Percentiles rank a stretch among this genome's conserved stretches.
Evolutionary conservation across 64 coral and sea anemone species (phyloP).

Genomic region (Stichodactyla mertensii): DNA sequence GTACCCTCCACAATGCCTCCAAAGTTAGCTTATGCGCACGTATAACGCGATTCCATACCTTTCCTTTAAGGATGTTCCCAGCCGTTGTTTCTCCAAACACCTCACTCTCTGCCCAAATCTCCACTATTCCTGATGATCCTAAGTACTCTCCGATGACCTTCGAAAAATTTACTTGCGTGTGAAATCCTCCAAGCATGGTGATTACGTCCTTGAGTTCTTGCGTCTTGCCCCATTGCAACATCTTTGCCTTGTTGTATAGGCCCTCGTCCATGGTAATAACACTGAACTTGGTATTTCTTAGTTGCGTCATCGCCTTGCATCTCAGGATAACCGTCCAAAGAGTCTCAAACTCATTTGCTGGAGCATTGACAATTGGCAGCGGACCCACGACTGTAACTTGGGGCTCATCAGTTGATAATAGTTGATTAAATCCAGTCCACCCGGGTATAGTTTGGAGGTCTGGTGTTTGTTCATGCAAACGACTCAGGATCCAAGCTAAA

Average conservation of each 20-base stretch:
- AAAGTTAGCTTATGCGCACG: slow-evolving; percentile 70
- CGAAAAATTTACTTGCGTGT: not conserved
- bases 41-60: slow-evolving; percentile 74
- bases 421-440: slow-evolving; percentile 37
- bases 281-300: too few species aligned
- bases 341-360: too few species aligned
- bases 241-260: not conserved
- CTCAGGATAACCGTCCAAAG: too few species aligned
- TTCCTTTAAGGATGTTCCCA: slow-evolving; percentile 52
- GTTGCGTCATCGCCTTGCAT: too few species aligned
- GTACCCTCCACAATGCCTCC: slow-evolving; percentile 63
- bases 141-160: slow-evolving; percentile 64
- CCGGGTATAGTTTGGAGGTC: not conserved
- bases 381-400: too few species aligned
- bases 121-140: slow-evolving; percentile 59
- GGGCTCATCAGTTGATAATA: not conserved
- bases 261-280: too few species aligned
- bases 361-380: too few species aligned
- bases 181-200: slow-evolving; percentile 7
- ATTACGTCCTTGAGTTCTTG: slow-evolving; percentile 36
- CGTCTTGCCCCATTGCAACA: slow-evolving; percentile 58
- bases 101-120: slow-evolving; percentile 59
- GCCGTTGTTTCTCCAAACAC: slow-evolving; percentile 56
- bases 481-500: not conserved
- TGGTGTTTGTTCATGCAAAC: not conserved